Evolutionary conservation across 2,797 vertebrate genomes (phyloP).

Genomic region (Lacerta viridis): DNA sequence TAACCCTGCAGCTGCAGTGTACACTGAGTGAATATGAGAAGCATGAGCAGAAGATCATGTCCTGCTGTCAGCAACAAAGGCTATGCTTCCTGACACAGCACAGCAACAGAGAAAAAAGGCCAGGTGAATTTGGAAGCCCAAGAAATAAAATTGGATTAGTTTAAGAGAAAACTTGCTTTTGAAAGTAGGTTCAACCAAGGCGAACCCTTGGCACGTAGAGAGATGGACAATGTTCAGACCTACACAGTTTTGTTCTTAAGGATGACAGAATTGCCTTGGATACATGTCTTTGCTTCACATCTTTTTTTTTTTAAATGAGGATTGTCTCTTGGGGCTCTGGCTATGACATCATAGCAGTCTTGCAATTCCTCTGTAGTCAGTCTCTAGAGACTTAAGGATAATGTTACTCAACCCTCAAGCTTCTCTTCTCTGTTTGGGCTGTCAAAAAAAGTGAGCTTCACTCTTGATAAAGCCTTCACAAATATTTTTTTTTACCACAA

Average conservation of each 20-base stretch:
- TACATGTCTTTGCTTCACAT: background rate
- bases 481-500: background rate
- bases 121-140: constrained; percentile 25
- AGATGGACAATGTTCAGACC: background rate
- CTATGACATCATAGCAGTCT: background rate
- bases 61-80: constrained; percentile 22
- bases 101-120: background rate
- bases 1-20: constrained; percentile 50
- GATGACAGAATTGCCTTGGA: background rate
- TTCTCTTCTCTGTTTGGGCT: background rate
- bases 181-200: background rate
- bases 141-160: background rate
- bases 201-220: background rate
- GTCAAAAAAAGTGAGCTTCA: background rate
- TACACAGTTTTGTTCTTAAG: background rate
- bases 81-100: constrained; percentile 21
- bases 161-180: background rate
- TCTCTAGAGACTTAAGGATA: background rate
- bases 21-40: constrained; percentile 26
- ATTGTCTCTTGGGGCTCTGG: background rate
- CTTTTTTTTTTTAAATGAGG: background rate
- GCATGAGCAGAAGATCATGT: background rate
- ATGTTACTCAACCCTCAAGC: background rate
- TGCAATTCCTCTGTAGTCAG: background rate
- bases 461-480: background rate